Conservation (phyloP, 1,140 invertebrate genomes). For the Solenopsis fugax region DNA sequence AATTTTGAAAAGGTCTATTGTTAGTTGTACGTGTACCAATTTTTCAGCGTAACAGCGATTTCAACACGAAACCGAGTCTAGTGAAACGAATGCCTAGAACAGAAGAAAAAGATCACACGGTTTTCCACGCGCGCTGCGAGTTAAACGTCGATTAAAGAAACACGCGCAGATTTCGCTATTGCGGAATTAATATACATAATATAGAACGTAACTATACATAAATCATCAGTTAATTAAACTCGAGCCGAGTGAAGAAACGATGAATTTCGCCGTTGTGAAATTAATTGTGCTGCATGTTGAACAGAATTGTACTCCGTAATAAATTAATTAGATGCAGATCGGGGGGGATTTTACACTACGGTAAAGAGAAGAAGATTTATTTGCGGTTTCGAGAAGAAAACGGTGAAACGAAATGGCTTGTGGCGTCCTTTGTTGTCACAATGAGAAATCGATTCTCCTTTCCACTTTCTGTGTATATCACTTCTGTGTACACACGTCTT, state of each 20-base stretch:
- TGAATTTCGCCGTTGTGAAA: slow-evolving; percentile 5
- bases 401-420: neutral
- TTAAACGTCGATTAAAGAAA: slow-evolving; percentile 20
- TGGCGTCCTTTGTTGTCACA: neutral
- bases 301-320: neutral
- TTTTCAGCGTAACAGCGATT: slow-evolving; percentile 21
- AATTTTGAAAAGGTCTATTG: slow-evolving; percentile 25
- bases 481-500: neutral
- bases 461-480: neutral
- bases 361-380: neutral
- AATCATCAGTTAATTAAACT: neutral
- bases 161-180: slow-evolving; percentile 1
- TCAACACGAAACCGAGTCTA: slow-evolving; percentile 30
- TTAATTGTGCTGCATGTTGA: neutral
- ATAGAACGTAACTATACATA: neutral
- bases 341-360: neutral
- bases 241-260: neutral
- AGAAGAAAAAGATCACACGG: slow-evolving; percentile 42
- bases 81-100: slow-evolving; percentile 46
- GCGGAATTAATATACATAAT: neutral
- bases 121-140: slow-evolving; percentile 32
- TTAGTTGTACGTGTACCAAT: neutral
- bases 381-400: neutral
- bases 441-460: neutral
- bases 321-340: neutral